Percentiles rank a stretch among this genome's conserved stretches.
These are phyloP conservation scores for Sycophaga agraensis DNA, from an alignment of 1,140 invertebrate species.

Conservation along the genomic window DNA sequence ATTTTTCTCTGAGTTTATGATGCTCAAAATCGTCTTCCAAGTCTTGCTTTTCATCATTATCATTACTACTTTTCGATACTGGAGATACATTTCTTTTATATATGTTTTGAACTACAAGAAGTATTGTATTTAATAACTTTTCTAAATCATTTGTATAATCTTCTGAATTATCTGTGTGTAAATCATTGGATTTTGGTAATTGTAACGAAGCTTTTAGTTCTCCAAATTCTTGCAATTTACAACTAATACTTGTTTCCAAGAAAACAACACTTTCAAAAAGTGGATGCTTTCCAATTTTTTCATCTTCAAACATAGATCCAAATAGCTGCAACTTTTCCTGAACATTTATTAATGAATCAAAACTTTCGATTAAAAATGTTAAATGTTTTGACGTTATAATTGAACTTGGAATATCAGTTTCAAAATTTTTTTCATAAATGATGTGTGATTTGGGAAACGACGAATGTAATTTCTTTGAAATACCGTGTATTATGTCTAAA, in stretches of 20 bases:
- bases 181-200: conserved; percentile 3
- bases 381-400: conserved; percentile 51
- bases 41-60: too few relatives aligned
- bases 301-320: conserved; percentile 47
- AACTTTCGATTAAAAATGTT: conserved; percentile 39
- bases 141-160: conserved; percentile 55
- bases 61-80: conserved; percentile 32
- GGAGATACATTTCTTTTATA: conserved; percentile 64
- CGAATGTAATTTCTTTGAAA: conserved; percentile 52
- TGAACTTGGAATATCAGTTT: conserved; percentile 38
- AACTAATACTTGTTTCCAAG: conserved; percentile 34
- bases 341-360: conserved; percentile 46
- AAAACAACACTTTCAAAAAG: conserved; percentile 41
- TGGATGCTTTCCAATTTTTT: conserved; percentile 44
- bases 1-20: conserved; percentile 61
- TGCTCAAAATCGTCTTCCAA: conserved; percentile 46
- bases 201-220: conserved; percentile 23
- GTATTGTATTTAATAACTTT: conserved; percentile 62
- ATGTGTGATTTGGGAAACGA: conserved; percentile 48
- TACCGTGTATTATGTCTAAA: conserved; percentile 22
- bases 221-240: conserved; percentile 31
- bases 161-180: conserved; percentile 20
- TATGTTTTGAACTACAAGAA: conserved; percentile 69
- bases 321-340: conserved; percentile 42
- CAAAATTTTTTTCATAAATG: conserved; percentile 38